A percentile compares a stretch with the other conserved stretches of the same genome.
Conservation (phyloP, 2,113 vertebrate genomes). For the Pungitius pungitius region DNA sequence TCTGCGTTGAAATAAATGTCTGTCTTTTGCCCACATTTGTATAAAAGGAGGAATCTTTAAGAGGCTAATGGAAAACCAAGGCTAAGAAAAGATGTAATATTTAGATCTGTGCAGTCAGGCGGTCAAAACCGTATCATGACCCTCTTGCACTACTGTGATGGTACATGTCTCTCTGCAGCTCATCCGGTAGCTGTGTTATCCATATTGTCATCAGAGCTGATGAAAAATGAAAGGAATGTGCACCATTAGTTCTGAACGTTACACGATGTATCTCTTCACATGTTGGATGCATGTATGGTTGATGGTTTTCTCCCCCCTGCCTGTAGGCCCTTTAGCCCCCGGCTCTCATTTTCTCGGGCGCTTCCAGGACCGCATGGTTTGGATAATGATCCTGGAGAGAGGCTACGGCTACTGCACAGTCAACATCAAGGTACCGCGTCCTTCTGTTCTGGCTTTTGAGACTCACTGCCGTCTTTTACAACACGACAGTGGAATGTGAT, state of each 20-base stretch:
- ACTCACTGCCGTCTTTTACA: neutral
- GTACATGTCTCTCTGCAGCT: slow-evolving; percentile 42
- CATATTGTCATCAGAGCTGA: slow-evolving; percentile 49
- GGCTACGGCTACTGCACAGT: slow-evolving; percentile 95
- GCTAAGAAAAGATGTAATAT: slow-evolving; percentile 56
- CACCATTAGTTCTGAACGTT: slow-evolving; percentile 16
- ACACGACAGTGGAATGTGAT: slow-evolving; percentile 6
- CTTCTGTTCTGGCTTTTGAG: neutral
- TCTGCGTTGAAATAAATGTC: slow-evolving; percentile 42
- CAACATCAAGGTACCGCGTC: slow-evolving; percentile 90
- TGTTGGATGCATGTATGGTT: slow-evolving; percentile 20
- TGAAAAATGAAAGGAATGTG: slow-evolving; percentile 54
- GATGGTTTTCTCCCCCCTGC: slow-evolving; percentile 12
- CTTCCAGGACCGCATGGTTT: slow-evolving; percentile 94
- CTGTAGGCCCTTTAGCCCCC: slow-evolving; percentile 87
- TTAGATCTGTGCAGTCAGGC: slow-evolving; percentile 67
- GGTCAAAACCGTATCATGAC: slow-evolving; percentile 55
- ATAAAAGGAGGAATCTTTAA: slow-evolving; percentile 32
- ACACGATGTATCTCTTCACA: slow-evolving; percentile 30
- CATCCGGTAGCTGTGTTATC: slow-evolving; percentile 41
- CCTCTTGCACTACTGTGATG: slow-evolving; percentile 49
- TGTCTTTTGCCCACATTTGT: slow-evolving; percentile 15
- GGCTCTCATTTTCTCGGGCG: slow-evolving; percentile 96
- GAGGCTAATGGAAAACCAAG: slow-evolving; percentile 46
- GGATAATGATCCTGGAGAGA: slow-evolving; percentile 93